phyloP scores from a whole-genome alignment of 2,113 vertebrate species.

The Dasyornis broadbenti region DNA sequence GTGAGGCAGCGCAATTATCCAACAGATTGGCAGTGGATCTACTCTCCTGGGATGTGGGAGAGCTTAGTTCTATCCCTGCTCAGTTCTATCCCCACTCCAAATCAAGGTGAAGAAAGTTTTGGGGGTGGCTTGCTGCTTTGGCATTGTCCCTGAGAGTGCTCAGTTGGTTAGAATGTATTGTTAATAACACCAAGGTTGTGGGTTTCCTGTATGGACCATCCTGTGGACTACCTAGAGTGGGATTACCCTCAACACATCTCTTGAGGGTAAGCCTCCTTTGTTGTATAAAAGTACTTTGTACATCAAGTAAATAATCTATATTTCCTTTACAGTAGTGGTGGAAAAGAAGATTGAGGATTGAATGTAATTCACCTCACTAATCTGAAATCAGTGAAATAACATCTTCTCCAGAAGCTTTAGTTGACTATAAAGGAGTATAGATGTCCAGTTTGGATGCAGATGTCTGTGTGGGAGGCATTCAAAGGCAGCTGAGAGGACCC shows the following conservation, averaged over 20 bases:
- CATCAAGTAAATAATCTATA: background rate
- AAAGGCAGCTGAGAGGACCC: background rate
- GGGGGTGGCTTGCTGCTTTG: background rate
- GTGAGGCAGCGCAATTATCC: background rate
- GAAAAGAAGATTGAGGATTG: background rate
- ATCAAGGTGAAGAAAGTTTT: background rate
- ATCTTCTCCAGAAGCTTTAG: background rate
- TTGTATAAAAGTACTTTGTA: background rate
- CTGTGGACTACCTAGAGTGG: too few species aligned
- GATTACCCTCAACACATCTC: too few species aligned
- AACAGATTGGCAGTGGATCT: background rate
- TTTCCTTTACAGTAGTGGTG: background rate
- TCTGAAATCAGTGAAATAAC: background rate
- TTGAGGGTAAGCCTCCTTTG: background rate
- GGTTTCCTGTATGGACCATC: background rate
- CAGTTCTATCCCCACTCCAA: background rate
- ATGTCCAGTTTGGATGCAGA: background rate
- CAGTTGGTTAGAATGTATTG: background rate
- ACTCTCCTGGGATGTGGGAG: background rate
- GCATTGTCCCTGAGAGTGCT: background rate
- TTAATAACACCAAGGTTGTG: background rate
- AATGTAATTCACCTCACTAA: background rate
- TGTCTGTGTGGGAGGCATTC: background rate
- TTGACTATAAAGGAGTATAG: background rate
- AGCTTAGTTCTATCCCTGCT: background rate